A percentile compares a stretch with the other conserved stretches of the same genome.
Conservation (phyloP, 2,113 vertebrate genomes). For the Mus spicilegus region DNA sequence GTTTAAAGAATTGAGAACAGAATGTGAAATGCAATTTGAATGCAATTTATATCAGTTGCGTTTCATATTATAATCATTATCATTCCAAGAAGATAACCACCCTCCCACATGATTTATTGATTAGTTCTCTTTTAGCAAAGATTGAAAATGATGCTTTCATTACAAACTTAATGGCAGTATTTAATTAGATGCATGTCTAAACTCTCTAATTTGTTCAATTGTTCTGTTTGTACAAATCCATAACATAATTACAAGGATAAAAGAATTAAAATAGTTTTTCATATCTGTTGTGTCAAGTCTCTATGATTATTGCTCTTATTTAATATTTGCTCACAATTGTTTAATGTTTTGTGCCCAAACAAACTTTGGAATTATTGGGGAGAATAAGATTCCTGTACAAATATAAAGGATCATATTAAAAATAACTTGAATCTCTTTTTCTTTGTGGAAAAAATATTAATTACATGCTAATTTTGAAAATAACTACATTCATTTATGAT, state of each 20-base stretch:
- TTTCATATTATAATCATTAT: not conserved
- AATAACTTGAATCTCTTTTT: not conserved
- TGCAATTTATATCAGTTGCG: not conserved
- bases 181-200: not conserved
- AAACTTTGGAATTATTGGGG: not conserved
- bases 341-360: not conserved
- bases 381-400: not conserved
- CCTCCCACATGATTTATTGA: slow-evolving; percentile 25
- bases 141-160: slow-evolving; percentile 29
- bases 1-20: slow-evolving; percentile 28
- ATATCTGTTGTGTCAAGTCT: not conserved
- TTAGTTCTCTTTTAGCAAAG: not conserved
- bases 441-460: not conserved
- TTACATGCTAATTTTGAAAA: not conserved
- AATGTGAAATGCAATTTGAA: not conserved
- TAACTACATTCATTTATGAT: not conserved
- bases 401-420: not conserved
- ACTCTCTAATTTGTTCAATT: not conserved
- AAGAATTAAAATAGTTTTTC: not conserved
- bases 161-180: not conserved
- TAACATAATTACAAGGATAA: not conserved
- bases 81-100: not conserved
- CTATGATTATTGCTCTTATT: not conserved
- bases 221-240: not conserved
- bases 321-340: not conserved